Evolutionary conservation across 1,140 invertebrate genomes (phyloP).

Genomic region (Megathymus violae): DNA sequence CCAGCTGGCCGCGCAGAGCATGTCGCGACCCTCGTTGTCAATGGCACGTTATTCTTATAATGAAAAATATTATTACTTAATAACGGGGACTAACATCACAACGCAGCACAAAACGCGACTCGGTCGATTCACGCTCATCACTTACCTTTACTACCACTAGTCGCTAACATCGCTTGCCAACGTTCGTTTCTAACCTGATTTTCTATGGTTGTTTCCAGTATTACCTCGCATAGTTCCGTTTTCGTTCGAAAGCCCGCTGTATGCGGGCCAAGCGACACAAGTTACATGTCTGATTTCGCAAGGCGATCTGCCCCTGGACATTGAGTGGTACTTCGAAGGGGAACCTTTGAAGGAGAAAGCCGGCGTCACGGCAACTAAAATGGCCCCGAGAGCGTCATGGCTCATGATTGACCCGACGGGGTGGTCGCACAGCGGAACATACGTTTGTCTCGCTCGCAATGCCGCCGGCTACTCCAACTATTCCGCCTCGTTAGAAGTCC

Average conservation of each 20-base stretch:
- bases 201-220: conserved; percentile 86
- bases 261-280: conserved; percentile 89
- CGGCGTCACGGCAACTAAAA: conserved; percentile 85
- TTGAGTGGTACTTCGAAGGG: conserved; percentile 89
- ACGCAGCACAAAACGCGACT: conserved; percentile 55
- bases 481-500: conserved; percentile 85
- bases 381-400: conserved; percentile 89
- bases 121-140: conserved; percentile 57
- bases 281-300: conserved; percentile 90
- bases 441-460: conserved; percentile 95
- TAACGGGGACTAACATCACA: conserved; percentile 74
- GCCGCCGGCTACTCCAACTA: conserved; percentile 94
- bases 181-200: conserved; percentile 63
- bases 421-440: conserved; percentile 94
- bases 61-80: conserved; percentile 47
- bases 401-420: conserved; percentile 88
- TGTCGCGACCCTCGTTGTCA: conserved; percentile 84
- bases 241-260: conserved; percentile 87
- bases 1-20: conserved; percentile 85
- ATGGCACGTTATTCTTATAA: conserved; percentile 80
- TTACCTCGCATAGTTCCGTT: conserved; percentile 89
- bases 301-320: conserved; percentile 93
- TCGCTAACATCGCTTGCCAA: conserved; percentile 75
- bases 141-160: conserved; percentile 55
- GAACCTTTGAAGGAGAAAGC: conserved; percentile 85